Base-by-base conservation (phyloP, 2,797 vertebrate species). In the Halcyon chelicuti region DNA sequence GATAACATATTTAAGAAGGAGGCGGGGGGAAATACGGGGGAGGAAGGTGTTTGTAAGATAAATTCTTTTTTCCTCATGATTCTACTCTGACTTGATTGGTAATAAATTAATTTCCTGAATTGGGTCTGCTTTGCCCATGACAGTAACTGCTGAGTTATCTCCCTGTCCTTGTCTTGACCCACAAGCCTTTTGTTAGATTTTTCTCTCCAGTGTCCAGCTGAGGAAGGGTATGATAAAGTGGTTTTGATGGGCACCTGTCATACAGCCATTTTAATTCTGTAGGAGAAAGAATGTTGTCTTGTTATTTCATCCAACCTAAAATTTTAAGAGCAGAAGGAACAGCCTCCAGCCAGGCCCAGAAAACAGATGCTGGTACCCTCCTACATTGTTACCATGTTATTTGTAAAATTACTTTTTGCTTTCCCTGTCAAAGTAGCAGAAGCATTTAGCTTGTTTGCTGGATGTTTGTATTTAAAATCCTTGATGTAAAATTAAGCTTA, bases 391-490 rank as follows among this genome's bases (percentile, higher is more conserved):
- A 52, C 5, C 0, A 4, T 65, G 88, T 70, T 1, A 33, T 82
- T 91, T 63, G n/a, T 61, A 61, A 67, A 89, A 71, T 47, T 35
- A 2, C 57, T 63, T 90, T 42, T 21, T 79, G 33, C 29, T 70
- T 94, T 74, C 47, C 6, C 18, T 88, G 37, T 65, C 29, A 73
- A 18, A 90, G 46, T 33, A 74, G 19, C 16, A 74, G 23, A 80
- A 51, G 5, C 10, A 42, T 13, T 73, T 85, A 7, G 2, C 40
- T 65, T 66, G 5, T 74, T 84, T 88, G 39, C 26, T 65, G 55
- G 3, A 35, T 88, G 9, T 57, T 86, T 67, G 49, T 86, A 37
- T 91, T 86, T 74, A 10, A 88, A 88, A 52, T 79, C 12, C n/a
- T 82, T 77, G 29, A 40, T 75, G 22, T 57, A 81, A 80, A 51